Conservation (phyloP, 2,113 vertebrate genomes). For the Anolis carolinensis region DNA sequence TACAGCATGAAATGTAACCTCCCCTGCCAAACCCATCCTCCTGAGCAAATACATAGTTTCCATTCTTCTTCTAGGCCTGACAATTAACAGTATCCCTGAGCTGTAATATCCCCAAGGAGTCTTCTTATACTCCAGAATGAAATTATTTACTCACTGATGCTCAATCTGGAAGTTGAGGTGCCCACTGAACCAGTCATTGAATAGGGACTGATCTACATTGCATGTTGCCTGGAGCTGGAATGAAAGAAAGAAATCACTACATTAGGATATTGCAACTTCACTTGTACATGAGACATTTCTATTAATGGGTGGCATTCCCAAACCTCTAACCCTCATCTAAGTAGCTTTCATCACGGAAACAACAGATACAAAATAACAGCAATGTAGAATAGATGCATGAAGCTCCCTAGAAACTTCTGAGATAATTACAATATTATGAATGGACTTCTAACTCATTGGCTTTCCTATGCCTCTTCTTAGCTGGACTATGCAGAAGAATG, state of each 20-base stretch:
- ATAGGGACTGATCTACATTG: conserved; percentile 80
- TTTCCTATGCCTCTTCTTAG: not conserved
- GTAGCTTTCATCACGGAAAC: too few species aligned
- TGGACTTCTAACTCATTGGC: not conserved
- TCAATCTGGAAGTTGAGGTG: conserved; percentile 89
- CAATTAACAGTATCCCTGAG: not conserved
- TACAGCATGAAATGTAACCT: not conserved
- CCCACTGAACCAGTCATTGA: conserved; percentile 88
- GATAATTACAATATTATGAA: not conserved
- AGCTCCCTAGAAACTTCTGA: not conserved
- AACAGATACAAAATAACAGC: not conserved
- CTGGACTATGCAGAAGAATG: not conserved
- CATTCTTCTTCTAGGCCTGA: not conserved
- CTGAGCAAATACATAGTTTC: not conserved
- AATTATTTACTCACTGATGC: conserved; percentile 79
- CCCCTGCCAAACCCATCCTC: not conserved
- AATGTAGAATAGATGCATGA: not conserved
- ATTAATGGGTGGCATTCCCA: not conserved
- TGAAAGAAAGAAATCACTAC: not conserved
- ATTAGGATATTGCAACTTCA: not conserved
- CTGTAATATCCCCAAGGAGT: not conserved
- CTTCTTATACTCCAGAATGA: not conserved
- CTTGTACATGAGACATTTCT: not conserved
- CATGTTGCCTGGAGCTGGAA: conserved; percentile 83
- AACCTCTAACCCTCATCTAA: not conserved